Conservation (phyloP, 2,797 vertebrate species). For the Eulemur mongoz region DNA sequence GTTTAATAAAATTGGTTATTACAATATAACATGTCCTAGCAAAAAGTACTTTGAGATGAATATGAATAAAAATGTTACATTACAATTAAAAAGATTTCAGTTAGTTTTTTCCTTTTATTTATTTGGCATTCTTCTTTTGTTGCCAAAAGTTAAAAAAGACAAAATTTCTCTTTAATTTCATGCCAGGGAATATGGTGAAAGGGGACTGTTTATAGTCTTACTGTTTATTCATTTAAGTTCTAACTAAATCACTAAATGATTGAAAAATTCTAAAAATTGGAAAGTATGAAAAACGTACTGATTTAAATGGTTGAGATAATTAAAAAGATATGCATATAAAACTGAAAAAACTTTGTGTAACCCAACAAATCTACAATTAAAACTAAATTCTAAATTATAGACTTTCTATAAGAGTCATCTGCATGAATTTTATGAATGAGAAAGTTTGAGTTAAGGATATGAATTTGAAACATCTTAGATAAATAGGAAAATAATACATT, state of each 20-base stretch:
- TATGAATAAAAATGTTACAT: background rate
- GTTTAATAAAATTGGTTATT: conserved; percentile 2
- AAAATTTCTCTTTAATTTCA: background rate
- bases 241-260: conserved; percentile 3
- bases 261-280: background rate
- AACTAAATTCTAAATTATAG: background rate
- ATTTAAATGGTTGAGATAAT: background rate
- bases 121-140: background rate
- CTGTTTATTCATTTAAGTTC: background rate
- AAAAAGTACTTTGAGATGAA: background rate
- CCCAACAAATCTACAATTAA: background rate
- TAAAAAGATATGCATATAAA: background rate
- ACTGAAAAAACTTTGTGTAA: background rate
- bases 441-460: background rate
- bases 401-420: background rate
- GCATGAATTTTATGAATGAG: background rate
- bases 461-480: background rate
- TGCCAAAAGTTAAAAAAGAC: background rate
- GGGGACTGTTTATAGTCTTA: background rate
- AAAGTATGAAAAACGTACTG: background rate
- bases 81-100: background rate
- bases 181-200: background rate
- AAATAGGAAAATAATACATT: background rate
- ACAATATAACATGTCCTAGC: background rate
- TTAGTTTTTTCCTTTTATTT: background rate